Conservation (phyloP, 2,888 invertebrate species). For the Brassicogethes aeneus region DNA sequence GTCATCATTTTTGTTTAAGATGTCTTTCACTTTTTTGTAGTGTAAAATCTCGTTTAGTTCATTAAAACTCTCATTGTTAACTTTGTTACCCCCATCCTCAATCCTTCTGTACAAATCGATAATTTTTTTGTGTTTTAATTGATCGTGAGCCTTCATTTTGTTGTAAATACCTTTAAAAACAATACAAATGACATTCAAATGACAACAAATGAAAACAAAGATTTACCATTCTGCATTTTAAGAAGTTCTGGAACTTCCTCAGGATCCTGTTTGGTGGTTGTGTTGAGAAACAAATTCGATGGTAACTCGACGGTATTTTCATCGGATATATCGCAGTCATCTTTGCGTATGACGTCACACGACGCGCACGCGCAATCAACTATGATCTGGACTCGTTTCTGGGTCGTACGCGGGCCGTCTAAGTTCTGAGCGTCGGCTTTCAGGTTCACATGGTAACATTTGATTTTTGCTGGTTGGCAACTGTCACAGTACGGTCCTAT, state of each 20-base stretch:
- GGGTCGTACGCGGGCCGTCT: conserved; percentile 44
- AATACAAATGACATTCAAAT: no score
- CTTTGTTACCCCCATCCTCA: background rate
- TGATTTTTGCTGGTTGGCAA: conserved; percentile 54
- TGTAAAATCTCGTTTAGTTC: no score
- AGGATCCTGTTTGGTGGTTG: conserved; percentile 22
- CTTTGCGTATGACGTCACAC: conserved; percentile 44
- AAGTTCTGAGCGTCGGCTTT: conserved; percentile 46
- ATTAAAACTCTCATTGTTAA: background rate
- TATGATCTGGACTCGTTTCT: conserved; percentile 56
- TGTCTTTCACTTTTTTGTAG: no score
- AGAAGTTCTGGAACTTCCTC: conserved; percentile 33
- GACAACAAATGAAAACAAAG: no score
- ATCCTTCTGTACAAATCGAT: background rate
- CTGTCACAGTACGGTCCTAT: conserved; percentile 60
- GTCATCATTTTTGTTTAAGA: background rate
- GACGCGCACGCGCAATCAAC: conserved; percentile 57
- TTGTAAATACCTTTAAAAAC: no score
- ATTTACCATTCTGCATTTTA: conserved; percentile 27
- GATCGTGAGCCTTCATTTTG: conserved; percentile 7
- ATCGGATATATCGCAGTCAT: conserved; percentile 41
- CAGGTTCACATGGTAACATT: conserved; percentile 56
- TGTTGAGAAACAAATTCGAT: conserved; percentile 30
- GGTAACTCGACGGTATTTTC: conserved; percentile 43
- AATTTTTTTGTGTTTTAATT: background rate